Conservation (phyloP, 2,113 vertebrate species). For the Sceloporus undulatus region DNA sequence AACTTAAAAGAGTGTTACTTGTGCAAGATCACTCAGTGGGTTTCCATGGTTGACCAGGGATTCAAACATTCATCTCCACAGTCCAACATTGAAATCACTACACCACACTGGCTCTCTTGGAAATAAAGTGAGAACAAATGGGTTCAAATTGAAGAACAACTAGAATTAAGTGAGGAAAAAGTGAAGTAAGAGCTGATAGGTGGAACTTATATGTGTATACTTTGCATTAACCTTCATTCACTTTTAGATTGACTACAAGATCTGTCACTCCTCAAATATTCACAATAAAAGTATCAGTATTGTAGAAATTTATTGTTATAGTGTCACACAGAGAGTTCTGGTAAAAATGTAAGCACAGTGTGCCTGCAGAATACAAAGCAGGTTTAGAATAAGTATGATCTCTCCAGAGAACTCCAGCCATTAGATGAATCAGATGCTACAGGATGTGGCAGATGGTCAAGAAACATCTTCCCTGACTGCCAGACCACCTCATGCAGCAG, state of each 20-base stretch:
- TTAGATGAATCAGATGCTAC: no score
- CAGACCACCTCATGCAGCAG: not conserved
- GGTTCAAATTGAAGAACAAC: no score
- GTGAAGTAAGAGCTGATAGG: not conserved
- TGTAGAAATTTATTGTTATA: not conserved
- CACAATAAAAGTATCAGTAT: not conserved
- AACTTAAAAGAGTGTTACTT: no score
- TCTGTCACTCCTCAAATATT: not conserved
- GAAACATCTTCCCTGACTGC: not conserved
- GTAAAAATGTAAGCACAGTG: not conserved
- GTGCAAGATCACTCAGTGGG: no score
- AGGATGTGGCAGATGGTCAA: constrained; percentile 1
- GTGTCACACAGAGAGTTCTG: not conserved
- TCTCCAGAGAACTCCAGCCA: not conserved
- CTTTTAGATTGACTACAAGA: not conserved
- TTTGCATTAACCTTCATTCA: not conserved
- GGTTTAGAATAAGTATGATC: not conserved
- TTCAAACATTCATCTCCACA: no score
- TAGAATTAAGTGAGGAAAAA: no score
- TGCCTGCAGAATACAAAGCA: not conserved
- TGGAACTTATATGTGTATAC: not conserved
- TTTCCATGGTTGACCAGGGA: no score
- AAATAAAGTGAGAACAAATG: no score
- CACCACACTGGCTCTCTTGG: not conserved
- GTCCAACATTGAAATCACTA: no score